Percentiles rank a stretch among this genome's conserved stretches.
These are phyloP conservation scores for Cardiocondyla obscurior DNA, from an alignment of 1,140 invertebrate species.

Conservation along the genomic window DNA sequence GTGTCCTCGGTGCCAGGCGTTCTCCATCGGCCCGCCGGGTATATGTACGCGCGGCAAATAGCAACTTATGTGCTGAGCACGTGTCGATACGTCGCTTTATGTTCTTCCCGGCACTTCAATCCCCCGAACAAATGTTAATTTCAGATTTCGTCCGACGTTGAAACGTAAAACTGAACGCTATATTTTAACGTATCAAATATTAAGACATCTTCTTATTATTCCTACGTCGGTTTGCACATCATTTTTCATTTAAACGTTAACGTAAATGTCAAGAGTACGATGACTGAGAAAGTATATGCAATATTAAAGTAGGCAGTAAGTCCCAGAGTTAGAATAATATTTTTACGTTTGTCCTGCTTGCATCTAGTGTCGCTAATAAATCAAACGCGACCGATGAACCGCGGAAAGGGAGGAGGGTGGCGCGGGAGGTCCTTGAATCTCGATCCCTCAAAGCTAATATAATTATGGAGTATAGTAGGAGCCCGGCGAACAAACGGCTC, in stretches of 20 bases:
- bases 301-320: background rate
- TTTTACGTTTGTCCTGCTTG: slow-evolving; percentile 60
- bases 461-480: slow-evolving; percentile 72
- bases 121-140: slow-evolving; percentile 5
- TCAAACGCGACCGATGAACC: slow-evolving; percentile 64
- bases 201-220: background rate
- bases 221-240: background rate
- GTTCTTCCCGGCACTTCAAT: background rate
- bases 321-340: slow-evolving; percentile 28
- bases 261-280: background rate
- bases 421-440: slow-evolving; percentile 53
- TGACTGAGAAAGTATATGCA: background rate
- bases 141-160: background rate
- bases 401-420: slow-evolving; percentile 19
- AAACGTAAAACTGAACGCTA: slow-evolving; percentile 2
- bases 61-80: background rate
- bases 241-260: background rate
- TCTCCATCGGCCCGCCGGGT: slow-evolving; percentile 1
- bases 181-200: background rate
- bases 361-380: slow-evolving; percentile 71
- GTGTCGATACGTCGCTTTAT: background rate
- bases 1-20: slow-evolving; percentile 29
- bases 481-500: slow-evolving; percentile 72
- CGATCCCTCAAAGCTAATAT: slow-evolving; percentile 75
- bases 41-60: slow-evolving; percentile 23